Evolutionary conservation across 2,113 vertebrate species (phyloP), one percentile per base, ranked within the genome.

Genomic region (Todiramphus saurophagus): DNA sequence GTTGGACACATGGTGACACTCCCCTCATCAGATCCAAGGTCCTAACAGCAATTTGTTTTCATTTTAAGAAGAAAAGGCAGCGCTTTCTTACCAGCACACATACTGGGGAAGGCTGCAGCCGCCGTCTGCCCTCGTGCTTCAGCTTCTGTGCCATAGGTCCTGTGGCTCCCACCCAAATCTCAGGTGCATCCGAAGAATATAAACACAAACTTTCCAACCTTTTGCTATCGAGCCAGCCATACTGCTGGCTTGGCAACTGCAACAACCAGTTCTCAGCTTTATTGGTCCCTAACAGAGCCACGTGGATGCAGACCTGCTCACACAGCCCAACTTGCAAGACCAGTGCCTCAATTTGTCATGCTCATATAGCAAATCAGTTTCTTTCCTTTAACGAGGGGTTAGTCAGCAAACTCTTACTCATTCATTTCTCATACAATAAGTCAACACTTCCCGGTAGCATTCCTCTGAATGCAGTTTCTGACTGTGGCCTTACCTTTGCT

Each of bases 351-450:
- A 74, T 96, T 90, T 93, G 94, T 96, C 82, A 72, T 30, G 87
- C 79, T 88, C 9, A 0, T 80, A 9, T 39, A 84, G 90, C 79
- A 96, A 95, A 93, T 96, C 85, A 85, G 73, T 95, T 92, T 91
- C 37, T 95, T 95, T 53, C 81, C 74, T 94, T 87, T 70, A 84
- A 44, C 56, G 8, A 25, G 44, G 66, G 51, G 69, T 95, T 95
- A 96, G 94, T 95, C 95, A 96, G 95, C 93, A 92, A 91, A 91
- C 87, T 72, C 81, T 93, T 83, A 75, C 91, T 96, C 89, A 91
- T 14, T 24, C 24, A 6, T 78, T 83, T 91, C 80, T 89, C 20
- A 6, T 16, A 27, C 58, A 66, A 30, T 37, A 48, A 69, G 35
- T 56, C 60, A 43, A 43, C 51, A 19, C 60, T 84, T 93, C 80